These are phyloP conservation scores for Phaethornis superciliosus DNA, from an alignment of 2,113 vertebrate species.

Conservation along the genomic window DNA sequence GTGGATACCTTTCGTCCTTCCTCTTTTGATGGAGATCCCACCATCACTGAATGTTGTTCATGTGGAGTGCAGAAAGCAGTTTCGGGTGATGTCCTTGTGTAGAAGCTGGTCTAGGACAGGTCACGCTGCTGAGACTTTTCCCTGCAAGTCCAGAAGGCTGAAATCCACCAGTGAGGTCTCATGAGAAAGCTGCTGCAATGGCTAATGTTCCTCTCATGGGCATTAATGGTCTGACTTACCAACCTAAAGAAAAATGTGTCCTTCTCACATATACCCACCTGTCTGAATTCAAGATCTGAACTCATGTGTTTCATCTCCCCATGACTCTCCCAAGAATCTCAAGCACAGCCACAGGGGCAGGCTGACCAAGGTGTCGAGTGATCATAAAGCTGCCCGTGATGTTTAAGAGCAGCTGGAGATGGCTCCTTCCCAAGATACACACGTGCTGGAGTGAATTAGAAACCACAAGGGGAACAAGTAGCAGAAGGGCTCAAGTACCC, in stretches of 20 bases:
- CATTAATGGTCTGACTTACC: neutral
- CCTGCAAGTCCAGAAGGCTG: fast-evolving
- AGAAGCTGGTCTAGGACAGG: neutral
- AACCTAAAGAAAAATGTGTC: neutral
- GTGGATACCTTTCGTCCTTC: neutral
- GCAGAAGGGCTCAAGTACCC: neutral
- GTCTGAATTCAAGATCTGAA: neutral
- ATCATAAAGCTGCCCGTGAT: neutral
- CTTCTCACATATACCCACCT: neutral
- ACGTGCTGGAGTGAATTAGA: fast-evolving
- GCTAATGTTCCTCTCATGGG: neutral
- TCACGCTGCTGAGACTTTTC: neutral
- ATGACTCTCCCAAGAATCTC: neutral
- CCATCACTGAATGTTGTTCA: fast-evolving
- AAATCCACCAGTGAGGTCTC: neutral
- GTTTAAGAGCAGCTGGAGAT: neutral
- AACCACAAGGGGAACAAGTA: fast-evolving
- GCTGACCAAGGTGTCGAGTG: fast-evolving
- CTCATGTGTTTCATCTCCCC: neutral
- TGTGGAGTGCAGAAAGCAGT: neutral
- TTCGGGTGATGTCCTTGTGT: neutral
- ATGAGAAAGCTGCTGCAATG: neutral
- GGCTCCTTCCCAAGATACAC: neutral
- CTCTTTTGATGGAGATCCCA: neutral
- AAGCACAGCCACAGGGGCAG: neutral